phyloP scores from a whole-genome alignment of 1,140 invertebrate species.

The Aricia agestis region DNA sequence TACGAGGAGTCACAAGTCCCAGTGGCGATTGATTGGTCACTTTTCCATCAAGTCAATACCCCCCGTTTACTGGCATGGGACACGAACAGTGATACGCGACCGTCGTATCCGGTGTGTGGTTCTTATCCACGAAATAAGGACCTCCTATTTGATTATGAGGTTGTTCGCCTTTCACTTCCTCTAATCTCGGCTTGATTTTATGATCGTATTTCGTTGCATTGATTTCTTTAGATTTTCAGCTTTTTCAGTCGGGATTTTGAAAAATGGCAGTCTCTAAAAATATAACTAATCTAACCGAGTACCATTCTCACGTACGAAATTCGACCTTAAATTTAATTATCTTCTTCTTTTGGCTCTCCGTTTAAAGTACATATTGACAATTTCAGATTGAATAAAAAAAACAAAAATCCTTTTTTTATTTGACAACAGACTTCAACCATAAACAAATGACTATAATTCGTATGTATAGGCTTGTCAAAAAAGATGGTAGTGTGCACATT shows the following conservation, averaged over 20 bases:
- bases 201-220: background rate
- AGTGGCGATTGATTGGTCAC: slow-evolving; percentile 10
- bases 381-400: too few relatives aligned
- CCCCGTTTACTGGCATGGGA: background rate
- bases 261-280: too few relatives aligned
- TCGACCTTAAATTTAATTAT: too few relatives aligned
- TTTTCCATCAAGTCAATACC: slow-evolving; percentile 7
- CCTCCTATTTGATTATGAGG: background rate
- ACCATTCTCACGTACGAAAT: too few relatives aligned
- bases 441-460: too few relatives aligned
- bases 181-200: background rate
- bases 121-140: slow-evolving; percentile 1
- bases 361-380: too few relatives aligned
- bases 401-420: too few relatives aligned
- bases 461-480: too few relatives aligned
- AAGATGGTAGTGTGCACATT: too few relatives aligned
- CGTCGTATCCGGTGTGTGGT: background rate
- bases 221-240: background rate
- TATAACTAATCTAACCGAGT: too few relatives aligned
- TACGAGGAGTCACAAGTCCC: background rate
- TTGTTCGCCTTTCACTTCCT: background rate
- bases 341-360: too few relatives aligned
- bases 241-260: background rate
- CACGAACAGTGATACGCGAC: background rate
- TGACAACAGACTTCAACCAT: too few relatives aligned